A percentile compares a stretch with the other conserved stretches of the same genome.
Conservation (phyloP, 2,113 vertebrate genomes). For the Phyllostomus discolor region DNA sequence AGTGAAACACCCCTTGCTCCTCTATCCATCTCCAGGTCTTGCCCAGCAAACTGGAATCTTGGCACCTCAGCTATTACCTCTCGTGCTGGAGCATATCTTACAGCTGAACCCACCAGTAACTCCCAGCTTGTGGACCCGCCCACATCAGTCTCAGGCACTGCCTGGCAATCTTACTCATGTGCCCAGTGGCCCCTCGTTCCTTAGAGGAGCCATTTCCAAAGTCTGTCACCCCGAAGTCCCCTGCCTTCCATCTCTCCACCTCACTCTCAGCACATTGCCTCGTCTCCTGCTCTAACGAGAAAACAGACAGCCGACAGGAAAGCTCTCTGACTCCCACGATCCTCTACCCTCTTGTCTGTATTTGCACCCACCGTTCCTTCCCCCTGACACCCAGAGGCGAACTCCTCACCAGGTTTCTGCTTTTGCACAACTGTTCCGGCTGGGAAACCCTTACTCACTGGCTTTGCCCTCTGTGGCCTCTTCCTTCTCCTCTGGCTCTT, state of each 20-base stretch:
- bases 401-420: too few species aligned
- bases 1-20: background rate
- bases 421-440: background rate
- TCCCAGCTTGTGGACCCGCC: fast-evolving
- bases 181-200: background rate
- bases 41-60: background rate
- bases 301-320: background rate
- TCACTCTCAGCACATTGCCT: background rate
- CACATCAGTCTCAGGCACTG: too few species aligned
- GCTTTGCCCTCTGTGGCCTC: background rate
- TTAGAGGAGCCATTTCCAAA: background rate
- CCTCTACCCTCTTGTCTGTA: background rate
- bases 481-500: background rate
- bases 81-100: background rate
- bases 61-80: too few species aligned
- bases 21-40: background rate
- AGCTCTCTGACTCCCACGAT: background rate
- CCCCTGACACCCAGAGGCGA: background rate
- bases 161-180: background rate
- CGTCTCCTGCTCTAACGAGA: background rate
- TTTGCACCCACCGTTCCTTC: background rate
- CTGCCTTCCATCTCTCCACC: background rate
- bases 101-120: fast-evolving
- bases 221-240: background rate
- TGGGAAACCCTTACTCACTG: background rate